phyloP scores from a whole-genome alignment of 2,113 vertebrate species.

The Megaptera novaeangliae region DNA sequence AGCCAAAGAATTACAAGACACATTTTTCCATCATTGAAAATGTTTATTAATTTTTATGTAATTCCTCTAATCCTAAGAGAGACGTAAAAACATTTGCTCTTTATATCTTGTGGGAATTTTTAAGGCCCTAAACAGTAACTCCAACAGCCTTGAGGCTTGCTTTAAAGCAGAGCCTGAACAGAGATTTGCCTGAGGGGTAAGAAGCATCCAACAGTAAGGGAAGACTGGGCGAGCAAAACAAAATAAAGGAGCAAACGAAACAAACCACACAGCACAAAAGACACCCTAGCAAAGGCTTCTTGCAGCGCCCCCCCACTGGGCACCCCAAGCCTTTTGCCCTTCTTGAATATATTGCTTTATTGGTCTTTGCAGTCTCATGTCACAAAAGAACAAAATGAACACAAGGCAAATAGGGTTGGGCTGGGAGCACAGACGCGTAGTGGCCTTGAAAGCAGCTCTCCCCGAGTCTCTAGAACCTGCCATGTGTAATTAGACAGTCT shows the following conservation, averaged over 20 bases:
- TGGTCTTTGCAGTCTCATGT: constrained; percentile 76
- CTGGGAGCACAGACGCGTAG: constrained; percentile 73
- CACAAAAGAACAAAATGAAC: constrained; percentile 78
- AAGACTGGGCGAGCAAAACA: constrained; percentile 75
- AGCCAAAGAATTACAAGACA: constrained; percentile 89
- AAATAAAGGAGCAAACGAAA: constrained; percentile 67
- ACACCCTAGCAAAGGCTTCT: constrained; percentile 77
- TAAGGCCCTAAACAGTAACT: constrained; percentile 72
- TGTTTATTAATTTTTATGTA: constrained; percentile 84
- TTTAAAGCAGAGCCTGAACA: constrained; percentile 77
- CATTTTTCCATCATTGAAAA: constrained; percentile 82
- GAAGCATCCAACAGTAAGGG: constrained; percentile 41
- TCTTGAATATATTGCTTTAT: constrained; percentile 76
- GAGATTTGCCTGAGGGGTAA: constrained; percentile 33
- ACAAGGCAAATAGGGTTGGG: constrained; percentile 73
- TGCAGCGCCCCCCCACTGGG: constrained; percentile 36
- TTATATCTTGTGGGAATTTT: constrained; percentile 73
- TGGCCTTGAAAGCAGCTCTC: constrained; percentile 72
- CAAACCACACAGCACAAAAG: constrained; percentile 79
- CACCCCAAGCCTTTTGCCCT: constrained; percentile 54
- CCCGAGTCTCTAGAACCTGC: constrained; percentile 76
- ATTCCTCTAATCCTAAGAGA: constrained; percentile 78
- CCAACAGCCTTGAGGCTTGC: constrained; percentile 69
- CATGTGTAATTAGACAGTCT: constrained; percentile 70
- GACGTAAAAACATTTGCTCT: constrained; percentile 76